phyloP scores from a whole-genome alignment of 2,113 vertebrate species.

The Gallinago jamesoni region DNA sequence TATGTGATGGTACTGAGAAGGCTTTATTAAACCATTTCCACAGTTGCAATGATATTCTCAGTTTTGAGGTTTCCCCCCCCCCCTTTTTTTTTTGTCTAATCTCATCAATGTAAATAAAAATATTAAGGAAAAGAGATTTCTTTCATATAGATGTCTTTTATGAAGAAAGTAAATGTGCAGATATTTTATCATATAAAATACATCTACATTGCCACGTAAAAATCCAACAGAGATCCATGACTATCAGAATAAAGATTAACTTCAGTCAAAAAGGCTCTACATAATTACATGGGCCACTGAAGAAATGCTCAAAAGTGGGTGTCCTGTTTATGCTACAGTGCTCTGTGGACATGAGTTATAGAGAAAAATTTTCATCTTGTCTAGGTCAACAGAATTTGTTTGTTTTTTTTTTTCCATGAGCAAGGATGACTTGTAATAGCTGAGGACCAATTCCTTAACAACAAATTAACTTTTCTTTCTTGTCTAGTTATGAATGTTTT shows the following conservation, averaged over 20 bases:
- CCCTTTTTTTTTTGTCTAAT: not conserved
- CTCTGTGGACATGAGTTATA: not conserved
- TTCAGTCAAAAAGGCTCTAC: not conserved
- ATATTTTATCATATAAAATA: not conserved
- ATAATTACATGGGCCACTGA: not conserved
- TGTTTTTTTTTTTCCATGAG: accelerated
- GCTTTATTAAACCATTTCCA: not conserved
- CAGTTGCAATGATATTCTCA: not conserved
- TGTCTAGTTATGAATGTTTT: not conserved
- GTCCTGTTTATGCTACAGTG: not conserved
- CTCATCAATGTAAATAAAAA: not conserved
- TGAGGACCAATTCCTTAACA: not conserved
- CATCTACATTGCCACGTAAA: not conserved
- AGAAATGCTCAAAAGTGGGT: not conserved
- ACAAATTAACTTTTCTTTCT: not conserved
- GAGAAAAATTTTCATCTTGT: not conserved
- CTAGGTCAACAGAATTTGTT: not conserved
- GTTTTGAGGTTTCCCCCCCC: not conserved
- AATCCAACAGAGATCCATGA: not conserved
- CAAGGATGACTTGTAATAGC: not conserved
- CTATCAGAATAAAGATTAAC: not conserved
- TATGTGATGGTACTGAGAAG: not conserved
- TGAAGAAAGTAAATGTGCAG: not conserved
- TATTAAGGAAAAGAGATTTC: not conserved
- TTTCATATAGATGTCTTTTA: not conserved